phyloP scores from a whole-genome alignment of 2,797 vertebrate species.

The Darevskia mixta region DNA sequence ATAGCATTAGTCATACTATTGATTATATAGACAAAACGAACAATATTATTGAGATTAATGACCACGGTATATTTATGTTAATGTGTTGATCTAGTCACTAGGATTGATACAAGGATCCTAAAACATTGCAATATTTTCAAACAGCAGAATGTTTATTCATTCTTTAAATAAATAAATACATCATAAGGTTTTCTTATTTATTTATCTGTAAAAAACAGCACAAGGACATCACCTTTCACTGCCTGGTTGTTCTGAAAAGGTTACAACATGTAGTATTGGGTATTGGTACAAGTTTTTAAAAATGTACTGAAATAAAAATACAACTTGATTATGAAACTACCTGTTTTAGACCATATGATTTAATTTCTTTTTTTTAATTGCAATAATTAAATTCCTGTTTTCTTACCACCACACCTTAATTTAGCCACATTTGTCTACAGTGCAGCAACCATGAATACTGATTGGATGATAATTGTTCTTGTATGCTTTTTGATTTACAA shows the following conservation, averaged over 20 bases:
- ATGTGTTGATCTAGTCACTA: slow-evolving; percentile 58
- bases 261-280: slow-evolving; percentile 66
- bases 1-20: slow-evolving; percentile 71
- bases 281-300: slow-evolving; percentile 63
- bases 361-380: neutral
- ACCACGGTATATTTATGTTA: slow-evolving; percentile 67
- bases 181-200: no score
- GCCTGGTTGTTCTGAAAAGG: slow-evolving; percentile 69
- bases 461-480: neutral
- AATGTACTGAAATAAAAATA: slow-evolving; percentile 42
- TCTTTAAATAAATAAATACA: no score
- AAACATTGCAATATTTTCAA: no score
- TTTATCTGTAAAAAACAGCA: no score
- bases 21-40: slow-evolving; percentile 77
- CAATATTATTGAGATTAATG: slow-evolving; percentile 76
- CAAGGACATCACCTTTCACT: slow-evolving; percentile 51
- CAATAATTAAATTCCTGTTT: neutral
- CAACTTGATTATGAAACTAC: slow-evolving; percentile 18
- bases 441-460: neutral
- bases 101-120: slow-evolving; percentile 46
- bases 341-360: neutral
- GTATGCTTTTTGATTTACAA: slow-evolving; percentile 23
- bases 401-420: neutral
- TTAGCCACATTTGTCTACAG: neutral
- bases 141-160: no score